phyloP scores from a whole-genome alignment of 1,140 invertebrate genomes.

The Lepidurus packardi region DNA sequence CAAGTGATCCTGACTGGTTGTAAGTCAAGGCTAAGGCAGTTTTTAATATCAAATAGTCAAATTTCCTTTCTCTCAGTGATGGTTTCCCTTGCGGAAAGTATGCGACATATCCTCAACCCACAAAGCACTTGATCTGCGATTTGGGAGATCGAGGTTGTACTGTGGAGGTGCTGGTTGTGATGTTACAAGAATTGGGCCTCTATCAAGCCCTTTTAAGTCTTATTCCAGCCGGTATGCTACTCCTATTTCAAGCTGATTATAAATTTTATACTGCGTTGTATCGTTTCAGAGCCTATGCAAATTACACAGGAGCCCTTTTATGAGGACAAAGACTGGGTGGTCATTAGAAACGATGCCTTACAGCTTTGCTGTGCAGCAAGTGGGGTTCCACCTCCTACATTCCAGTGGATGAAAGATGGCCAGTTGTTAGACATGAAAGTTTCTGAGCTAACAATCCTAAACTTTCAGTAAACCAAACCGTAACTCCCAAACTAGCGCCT shows the following conservation, averaged over 20 bases:
- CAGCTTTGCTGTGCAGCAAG: not conserved
- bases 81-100: not conserved
- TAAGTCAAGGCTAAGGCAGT: too few relatives aligned
- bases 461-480: not conserved
- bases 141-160: not conserved
- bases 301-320: not conserved
- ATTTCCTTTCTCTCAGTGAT: not conserved
- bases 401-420: slow-evolving; percentile 13
- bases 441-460: not conserved
- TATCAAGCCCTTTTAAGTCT: not conserved
- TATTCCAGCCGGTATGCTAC: not conserved
- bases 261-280: not conserved
- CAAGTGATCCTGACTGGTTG: slow-evolving; percentile 7
- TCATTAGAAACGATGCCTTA: not conserved
- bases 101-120: not conserved
- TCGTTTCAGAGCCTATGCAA: not conserved
- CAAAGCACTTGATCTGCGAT: slow-evolving; percentile 8
- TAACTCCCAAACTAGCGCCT: not conserved
- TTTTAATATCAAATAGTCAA: too few relatives aligned
- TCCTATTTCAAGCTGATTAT: not conserved
- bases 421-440: not conserved
- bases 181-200: not conserved
- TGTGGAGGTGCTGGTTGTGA: not conserved
- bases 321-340: not conserved
- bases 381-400: slow-evolving; percentile 10